A percentile compares a stretch with the other conserved stretches of the same genome.
These are phyloP conservation scores for Hirtodrosophila duncani DNA, from an alignment of 2,888 invertebrate species.

Conservation along the genomic window DNA sequence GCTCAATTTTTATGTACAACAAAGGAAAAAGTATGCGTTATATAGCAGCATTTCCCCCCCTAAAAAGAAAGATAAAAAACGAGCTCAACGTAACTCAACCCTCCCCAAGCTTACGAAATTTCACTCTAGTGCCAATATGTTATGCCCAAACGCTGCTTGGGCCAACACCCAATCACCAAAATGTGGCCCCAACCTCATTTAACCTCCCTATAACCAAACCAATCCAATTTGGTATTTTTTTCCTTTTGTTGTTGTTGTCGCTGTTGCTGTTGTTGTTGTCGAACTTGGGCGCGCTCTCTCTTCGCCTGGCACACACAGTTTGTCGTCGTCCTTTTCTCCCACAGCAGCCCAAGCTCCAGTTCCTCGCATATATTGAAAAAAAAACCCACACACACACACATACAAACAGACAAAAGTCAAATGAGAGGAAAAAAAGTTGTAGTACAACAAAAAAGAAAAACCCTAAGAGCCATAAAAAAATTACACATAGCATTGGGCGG, in stretches of 20 bases:
- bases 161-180: slow-evolving; percentile 34
- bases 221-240: slow-evolving; percentile 62
- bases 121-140: slow-evolving; percentile 46
- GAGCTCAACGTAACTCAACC: slow-evolving; percentile 33
- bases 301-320: too few relatives aligned
- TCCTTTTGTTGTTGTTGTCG: slow-evolving; percentile 15
- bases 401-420: neutral
- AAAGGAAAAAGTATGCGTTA: slow-evolving; percentile 19
- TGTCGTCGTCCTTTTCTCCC: too few relatives aligned
- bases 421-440: neutral
- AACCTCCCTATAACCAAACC: slow-evolving; percentile 49
- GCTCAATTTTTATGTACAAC: slow-evolving; percentile 72
- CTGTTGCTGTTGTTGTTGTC: neutral
- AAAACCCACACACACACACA: too few relatives aligned
- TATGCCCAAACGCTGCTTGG: slow-evolving; percentile 29
- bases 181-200: slow-evolving; percentile 26
- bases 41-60: slow-evolving; percentile 18
- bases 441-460: too few relatives aligned
- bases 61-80: slow-evolving; percentile 19
- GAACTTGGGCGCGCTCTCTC: too few relatives aligned
- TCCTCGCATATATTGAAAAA: too few relatives aligned
- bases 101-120: neutral
- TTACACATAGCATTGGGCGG: too few relatives aligned
- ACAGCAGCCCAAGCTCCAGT: slow-evolving; percentile 29
- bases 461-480: too few relatives aligned